Evolutionary conservation across 2,888 invertebrate species (phyloP), one percentile per base, ranked within the genome.

Genomic region (Acholoe squamosa): DNA sequence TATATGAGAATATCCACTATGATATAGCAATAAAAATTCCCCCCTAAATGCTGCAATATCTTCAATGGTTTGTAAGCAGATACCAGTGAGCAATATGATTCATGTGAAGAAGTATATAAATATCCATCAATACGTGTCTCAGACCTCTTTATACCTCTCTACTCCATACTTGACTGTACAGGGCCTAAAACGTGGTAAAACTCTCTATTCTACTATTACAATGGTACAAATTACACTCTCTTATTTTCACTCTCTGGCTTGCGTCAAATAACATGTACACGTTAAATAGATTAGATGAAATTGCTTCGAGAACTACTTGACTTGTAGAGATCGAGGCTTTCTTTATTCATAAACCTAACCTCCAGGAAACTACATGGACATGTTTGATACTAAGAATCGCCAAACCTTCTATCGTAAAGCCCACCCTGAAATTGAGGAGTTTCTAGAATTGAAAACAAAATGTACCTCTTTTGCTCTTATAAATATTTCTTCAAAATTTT

Each of bases 221-320:
- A 71, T 71, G 28, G 31, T 71, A 71, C 71, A 71, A 31, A 71
- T 25, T 71, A 71, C 28, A 71, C 28, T 25, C 71, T 28, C 71
- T 71, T 28, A 71, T 28, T 61, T 43, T 61, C 61, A 61, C 71
- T 22, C 71, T 71, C 3, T n/a, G 25, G 14, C 71, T 71, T 71
- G 71, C 28, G 71, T 71, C 71, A 25, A 14, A 19, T 3, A 12
- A 61, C 61, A 61, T 71, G 71, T 71, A 71, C 31, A 71, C 71
- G 28, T 71, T 71, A 71, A 71, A 71, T 71, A 71, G 28, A 25
- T 61, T 43, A 43, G 3, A 43, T 43, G 43, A 43, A 43, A n/a
- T 61, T 61, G n/a, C 61, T n/a, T 22, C 19, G 5, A 61, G 5
- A 19, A n/a, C 61, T 22, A 61, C 19, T 61, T 43, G 43, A 43